These are phyloP conservation scores for Opisthograptis luteolata DNA, from an alignment of 2,888 invertebrate genomes.

Conservation along the genomic window DNA sequence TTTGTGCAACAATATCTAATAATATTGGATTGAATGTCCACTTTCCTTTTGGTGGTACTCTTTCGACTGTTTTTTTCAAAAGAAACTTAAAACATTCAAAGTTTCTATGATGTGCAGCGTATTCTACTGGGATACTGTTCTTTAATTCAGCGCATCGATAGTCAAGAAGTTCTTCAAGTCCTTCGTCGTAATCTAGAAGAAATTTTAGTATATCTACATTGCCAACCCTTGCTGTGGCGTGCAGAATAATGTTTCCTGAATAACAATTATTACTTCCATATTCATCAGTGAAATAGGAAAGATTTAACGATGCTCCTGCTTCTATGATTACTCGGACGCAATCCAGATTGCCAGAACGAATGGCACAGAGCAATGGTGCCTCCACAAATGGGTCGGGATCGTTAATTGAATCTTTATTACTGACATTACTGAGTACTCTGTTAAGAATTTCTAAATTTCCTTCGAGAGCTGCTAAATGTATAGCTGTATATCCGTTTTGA, in stretches of 20 bases:
- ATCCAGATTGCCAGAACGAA: constrained; percentile 57
- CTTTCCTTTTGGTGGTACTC: too few relatives aligned
- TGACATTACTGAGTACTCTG: constrained; percentile 65
- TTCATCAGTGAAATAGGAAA: constrained; percentile 1
- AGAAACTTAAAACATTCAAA: constrained; percentile 54
- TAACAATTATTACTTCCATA: neutral
- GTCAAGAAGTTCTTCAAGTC: constrained; percentile 9
- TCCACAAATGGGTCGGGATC: constrained; percentile 60
- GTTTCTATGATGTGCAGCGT: constrained; percentile 36
- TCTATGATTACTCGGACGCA: constrained; percentile 63
- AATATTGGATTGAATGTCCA: neutral
- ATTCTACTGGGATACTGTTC: constrained; percentile 24
- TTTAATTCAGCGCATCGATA: constrained; percentile 5
- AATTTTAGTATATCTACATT: constrained; percentile 74
- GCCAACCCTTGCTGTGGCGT: constrained; percentile 60
- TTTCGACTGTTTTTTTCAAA: constrained; percentile 51
- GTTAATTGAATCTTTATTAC: constrained; percentile 40
- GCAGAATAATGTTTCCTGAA: constrained; percentile 24
- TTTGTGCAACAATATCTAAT: neutral
- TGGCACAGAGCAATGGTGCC: constrained; percentile 70
- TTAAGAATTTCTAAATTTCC: constrained; percentile 69
- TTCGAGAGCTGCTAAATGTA: constrained; percentile 72
- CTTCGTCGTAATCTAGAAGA: constrained; percentile 68
- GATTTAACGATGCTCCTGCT: constrained; percentile 57
- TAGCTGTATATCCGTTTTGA: constrained; percentile 44